Base-by-base conservation (phyloP, 2,113 vertebrate species). In the Triplophysa tibetana region DNA sequence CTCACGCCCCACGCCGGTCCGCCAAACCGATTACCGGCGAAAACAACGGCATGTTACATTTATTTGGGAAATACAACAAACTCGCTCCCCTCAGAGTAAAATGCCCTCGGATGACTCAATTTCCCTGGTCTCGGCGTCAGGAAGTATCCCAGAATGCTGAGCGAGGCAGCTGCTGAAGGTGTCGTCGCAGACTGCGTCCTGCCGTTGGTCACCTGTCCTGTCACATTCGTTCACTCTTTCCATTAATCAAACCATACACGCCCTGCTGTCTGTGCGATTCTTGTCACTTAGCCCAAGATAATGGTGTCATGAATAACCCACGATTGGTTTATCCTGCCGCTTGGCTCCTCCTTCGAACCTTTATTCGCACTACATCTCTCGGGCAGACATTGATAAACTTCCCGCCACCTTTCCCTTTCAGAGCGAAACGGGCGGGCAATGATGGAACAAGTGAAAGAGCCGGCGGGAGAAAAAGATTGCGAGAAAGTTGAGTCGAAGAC, bases 201-300 rank as follows among this genome's bases (percentile, higher is more conserved):
- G 62, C 67, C 78, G 81, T 77, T 85, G 77, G 38, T 91, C 88
- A 92, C 90, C 89, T 89, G 90, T 80, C 58, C 89, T 89, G 91
- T 91, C 90, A 81, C 81, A 87, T 88, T 87, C 88, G 90, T 88
- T 92, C 88, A 89, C 81, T 85, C 78, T 78, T 72, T 81, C 88
- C 86, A 93, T 93, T 93, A 89, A 91, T 92, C 91, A 91, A 82
- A 58, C 81, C 82, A 83, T 81, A 83, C 81, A 82, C 84, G 85
- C 84, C 79, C 86, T 81, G 78, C 89, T 88, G 87, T 90, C 89
- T 86, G 84, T 80, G 77, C 75, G 60, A 64, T 70, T 76, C 72
- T 77, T 70, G 78, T 82, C 81, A 43, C 77, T 77, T 79, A 78
- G 82, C 81, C 80, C 82, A 75, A 68, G 63, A 76, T 85, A 81